phyloP scores from a whole-genome alignment of 2,113 vertebrate genomes.

The Tyrannus savana region DNA sequence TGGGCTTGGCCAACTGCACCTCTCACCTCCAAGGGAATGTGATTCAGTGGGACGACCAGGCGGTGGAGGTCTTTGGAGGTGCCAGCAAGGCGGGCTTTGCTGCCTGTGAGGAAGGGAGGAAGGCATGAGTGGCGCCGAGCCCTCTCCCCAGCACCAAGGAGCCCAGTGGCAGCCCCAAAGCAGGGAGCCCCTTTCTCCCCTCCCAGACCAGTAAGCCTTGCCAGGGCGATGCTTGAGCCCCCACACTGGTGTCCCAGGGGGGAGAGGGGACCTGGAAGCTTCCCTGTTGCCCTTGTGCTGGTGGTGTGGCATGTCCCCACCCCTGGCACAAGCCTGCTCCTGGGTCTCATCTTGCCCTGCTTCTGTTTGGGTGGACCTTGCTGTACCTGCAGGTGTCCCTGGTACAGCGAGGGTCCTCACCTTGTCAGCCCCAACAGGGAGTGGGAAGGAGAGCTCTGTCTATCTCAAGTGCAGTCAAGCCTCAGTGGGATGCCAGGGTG shows the following conservation, averaged over 20 bases:
- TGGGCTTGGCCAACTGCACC: constrained; percentile 88
- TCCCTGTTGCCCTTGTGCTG: neutral
- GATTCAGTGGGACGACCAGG: constrained; percentile 90
- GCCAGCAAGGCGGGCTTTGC: constrained; percentile 84
- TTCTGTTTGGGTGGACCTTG: neutral
- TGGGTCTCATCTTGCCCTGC: neutral
- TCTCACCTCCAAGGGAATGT: constrained; percentile 85
- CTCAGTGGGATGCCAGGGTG: neutral
- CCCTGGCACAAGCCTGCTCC: neutral
- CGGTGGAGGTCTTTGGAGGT: constrained; percentile 89
- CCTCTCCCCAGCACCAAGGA: constrained; percentile 15
- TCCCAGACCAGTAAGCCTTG: neutral
- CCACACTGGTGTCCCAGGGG: fast-evolving
- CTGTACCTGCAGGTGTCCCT: neutral
- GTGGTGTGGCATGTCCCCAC: neutral
- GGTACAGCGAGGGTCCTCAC: neutral
- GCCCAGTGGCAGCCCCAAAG: neutral
- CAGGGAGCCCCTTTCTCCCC: neutral
- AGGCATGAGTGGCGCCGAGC: constrained; percentile 73
- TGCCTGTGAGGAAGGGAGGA: constrained; percentile 82
- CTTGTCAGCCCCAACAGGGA: neutral
- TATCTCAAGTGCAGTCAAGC: neutral
- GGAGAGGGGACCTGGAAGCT: neutral
- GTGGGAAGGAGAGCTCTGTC: neutral
- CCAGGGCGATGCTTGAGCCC: neutral